Conservation (phyloP, 2,113 vertebrate species). For the Cheilinus undulatus region DNA sequence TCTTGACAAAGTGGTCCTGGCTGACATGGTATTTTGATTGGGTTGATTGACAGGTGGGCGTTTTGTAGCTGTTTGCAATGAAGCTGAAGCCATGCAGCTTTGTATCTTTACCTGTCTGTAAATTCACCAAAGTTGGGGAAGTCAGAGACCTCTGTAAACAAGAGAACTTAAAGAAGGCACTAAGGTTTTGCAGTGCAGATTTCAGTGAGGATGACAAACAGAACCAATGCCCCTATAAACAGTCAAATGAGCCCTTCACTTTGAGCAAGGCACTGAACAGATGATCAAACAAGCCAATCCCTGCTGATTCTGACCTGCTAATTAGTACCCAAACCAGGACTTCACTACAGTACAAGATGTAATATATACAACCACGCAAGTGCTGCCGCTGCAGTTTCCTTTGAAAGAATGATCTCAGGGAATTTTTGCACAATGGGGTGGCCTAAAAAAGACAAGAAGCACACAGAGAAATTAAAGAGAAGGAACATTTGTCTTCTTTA, state of each 20-base stretch:
- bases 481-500: conserved; percentile 33
- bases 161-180: no score
- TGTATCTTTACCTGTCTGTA: no score
- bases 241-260: not conserved
- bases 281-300: conserved; percentile 16
- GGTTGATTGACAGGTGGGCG: no score
- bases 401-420: not conserved
- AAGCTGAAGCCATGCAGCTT: no score
- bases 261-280: not conserved
- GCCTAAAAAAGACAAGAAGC: conserved; percentile 21
- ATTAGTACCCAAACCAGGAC: conserved; percentile 5
- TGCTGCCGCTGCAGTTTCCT: conserved; percentile 31
- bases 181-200: no score
- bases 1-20: no score
- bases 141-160: no score
- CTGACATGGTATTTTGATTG: no score
- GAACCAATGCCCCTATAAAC: no score
- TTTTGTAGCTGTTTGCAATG: no score
- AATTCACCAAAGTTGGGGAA: no score
- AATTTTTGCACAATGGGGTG: not conserved
- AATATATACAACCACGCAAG: conserved; percentile 19
- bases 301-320: conserved; percentile 13
- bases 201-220: no score
- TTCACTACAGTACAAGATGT: conserved; percentile 9
- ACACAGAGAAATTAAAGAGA: not conserved